Conservation (phyloP, 2,888 invertebrate species). For the Petrolisthes cinctipes region DNA sequence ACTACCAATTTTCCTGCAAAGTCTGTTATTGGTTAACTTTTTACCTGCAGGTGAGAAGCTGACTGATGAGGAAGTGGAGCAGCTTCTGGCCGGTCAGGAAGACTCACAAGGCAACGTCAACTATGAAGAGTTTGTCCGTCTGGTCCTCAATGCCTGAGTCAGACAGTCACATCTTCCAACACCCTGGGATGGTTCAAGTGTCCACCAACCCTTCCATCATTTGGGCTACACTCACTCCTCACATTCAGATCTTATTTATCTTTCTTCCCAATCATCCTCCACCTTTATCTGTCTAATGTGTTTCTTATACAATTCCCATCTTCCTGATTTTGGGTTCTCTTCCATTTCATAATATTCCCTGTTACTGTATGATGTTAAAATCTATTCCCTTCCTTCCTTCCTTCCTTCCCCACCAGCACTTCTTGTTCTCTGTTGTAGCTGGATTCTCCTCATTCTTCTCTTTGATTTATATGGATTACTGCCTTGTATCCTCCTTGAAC, state of each 20-base stretch:
- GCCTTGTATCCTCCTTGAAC: too few relatives aligned
- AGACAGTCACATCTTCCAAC: constrained; percentile 63
- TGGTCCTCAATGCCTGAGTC: constrained; percentile 89
- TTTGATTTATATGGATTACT: too few relatives aligned
- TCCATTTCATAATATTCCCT: not conserved
- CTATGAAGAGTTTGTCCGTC: constrained; percentile 96
- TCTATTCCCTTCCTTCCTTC: too few relatives aligned
- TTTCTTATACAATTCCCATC: not conserved
- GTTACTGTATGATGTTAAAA: not conserved
- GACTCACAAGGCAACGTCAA: constrained; percentile 99
- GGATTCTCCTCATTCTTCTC: too few relatives aligned
- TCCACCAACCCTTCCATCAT: not conserved
- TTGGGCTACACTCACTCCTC: not conserved
- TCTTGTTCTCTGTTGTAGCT: too few relatives aligned
- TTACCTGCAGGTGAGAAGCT: constrained; percentile 85
- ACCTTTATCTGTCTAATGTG: not conserved
- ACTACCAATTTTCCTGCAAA: too few relatives aligned
- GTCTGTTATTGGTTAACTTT: not conserved
- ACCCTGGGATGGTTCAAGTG: not conserved
- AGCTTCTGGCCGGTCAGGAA: constrained; percentile 94
- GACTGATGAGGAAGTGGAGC: constrained; percentile 94
- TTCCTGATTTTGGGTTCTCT: not conserved
- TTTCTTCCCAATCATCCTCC: not conserved
- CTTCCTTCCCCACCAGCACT: too few relatives aligned
- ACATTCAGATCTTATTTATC: not conserved